Base-by-base conservation (phyloP, 2,888 invertebrate genomes). In the Dasysyrphus albostriatus region DNA sequence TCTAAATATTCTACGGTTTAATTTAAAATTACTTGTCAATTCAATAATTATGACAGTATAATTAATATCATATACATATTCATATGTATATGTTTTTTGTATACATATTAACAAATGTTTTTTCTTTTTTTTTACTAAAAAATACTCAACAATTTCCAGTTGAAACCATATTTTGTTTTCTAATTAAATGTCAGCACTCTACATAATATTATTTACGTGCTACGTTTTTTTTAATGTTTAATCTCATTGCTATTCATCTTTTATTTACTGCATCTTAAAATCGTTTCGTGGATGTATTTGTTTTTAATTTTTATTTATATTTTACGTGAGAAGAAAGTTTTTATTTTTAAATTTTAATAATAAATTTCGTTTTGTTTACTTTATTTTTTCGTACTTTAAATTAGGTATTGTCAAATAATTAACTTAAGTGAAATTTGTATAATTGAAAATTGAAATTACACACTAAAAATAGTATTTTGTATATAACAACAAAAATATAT, bases 101-200 rank as follows among this genome's bases (percentile, higher is more conserved):
- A 87, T 75, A 84, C 75, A 88, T 88, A 76, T 81, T 83, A 87
- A 77, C 84, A 87, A 88, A 83, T 83, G 65, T 77, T 73, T 47
- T 73, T 49, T 56, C 79, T 90, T 90, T 90, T 90, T 89, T 88
- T 85, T 83, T 70, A 88, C 88, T 89, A 89, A 88, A 92, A 92
- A 92, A 92, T 92, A 92, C 90, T 92, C 91, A 92, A 92, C 92
- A 92, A 92, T 91, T 91, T 91, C 90, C 91, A 90, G 90, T 90
- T 92, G 92, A 92, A 92, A 92, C 92, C 92, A 91, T 92, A 69
- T 91, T 91, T 90, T 88, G 85, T 89, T 88, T 89, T 88, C 83
- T 83, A 78, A 82, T 88, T 87, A 84, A 82, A 88, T 67, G 51
- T 73, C 74, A 88, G 88, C 82, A 88, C 79, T 82, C 74, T 77